Evolutionary conservation across 92 coral and sea anemone species (phyloP).

Genomic region (Paramuricea clavata): DNA sequence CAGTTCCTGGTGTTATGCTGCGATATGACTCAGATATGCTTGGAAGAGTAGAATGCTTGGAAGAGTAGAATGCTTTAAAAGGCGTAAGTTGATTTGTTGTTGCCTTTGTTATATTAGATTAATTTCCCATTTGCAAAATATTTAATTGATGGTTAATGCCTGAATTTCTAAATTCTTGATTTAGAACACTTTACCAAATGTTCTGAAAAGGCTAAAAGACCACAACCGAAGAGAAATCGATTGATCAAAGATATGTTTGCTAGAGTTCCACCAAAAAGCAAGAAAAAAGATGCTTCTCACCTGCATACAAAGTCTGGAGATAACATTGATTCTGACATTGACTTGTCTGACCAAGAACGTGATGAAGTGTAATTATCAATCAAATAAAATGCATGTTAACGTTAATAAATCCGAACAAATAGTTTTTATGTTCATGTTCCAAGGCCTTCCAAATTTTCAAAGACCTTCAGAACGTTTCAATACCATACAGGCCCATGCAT

Average conservation of each 20-base stretch:
- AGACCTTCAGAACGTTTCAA: not conserved
- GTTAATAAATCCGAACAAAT: constrained; percentile 1
- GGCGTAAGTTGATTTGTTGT: constrained; percentile 17
- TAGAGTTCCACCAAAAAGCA: constrained; percentile 12
- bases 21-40: constrained; percentile 10
- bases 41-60: constrained; percentile 19
- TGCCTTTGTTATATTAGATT: not conserved
- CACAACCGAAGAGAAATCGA: constrained; percentile 26
- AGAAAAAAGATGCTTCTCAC: constrained; percentile 29
- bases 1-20: constrained; percentile 36
- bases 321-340: constrained; percentile 16
- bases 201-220: constrained; percentile 16
- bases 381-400: not conserved
- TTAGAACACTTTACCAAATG: constrained; percentile 25
- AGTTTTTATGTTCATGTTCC: not conserved
- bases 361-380: constrained; percentile 8
- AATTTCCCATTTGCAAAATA: constrained; percentile 1
- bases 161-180: not conserved
- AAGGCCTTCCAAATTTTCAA: not conserved
- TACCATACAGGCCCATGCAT: too few relatives aligned
- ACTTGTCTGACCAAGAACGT: not conserved
- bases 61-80: constrained; percentile 10
- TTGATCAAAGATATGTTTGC: constrained; percentile 20
- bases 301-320: not conserved
- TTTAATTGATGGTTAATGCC: not conserved